Evolutionary conservation across 2,797 vertebrate genomes (phyloP).

Genomic region (Cynopterus sphinx): DNA sequence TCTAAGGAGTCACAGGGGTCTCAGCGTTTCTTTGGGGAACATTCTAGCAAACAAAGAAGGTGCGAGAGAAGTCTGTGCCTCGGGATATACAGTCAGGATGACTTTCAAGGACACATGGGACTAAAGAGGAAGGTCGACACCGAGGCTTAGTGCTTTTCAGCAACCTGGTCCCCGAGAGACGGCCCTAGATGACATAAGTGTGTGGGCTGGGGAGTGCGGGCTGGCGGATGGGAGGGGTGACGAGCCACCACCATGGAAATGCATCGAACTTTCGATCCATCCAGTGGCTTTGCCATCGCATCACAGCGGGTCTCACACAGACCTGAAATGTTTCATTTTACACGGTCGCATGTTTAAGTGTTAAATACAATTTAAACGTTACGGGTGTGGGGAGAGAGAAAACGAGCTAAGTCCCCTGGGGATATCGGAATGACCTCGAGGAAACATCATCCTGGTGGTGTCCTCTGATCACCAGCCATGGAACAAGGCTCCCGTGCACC

Average conservation of each 20-base stretch:
- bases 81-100: neutral
- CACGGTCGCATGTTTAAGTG: neutral
- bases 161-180: neutral
- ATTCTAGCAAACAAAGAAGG: neutral
- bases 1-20: neutral
- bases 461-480: neutral
- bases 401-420: neutral
- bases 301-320: neutral
- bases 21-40: neutral
- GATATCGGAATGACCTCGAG: neutral
- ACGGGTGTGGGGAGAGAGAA: neutral
- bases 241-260: neutral
- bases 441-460: neutral
- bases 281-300: neutral
- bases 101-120: neutral
- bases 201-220: neutral
- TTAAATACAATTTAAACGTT: neutral
- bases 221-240: neutral
- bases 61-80: neutral
- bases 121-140: neutral
- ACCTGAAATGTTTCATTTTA: neutral
- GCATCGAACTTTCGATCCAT: neutral
- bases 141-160: neutral
- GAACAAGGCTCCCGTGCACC: neutral
- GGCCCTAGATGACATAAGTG: neutral